Evolutionary conservation across 2,113 vertebrate species (phyloP).

Genomic region (Hippolais icterina): DNA sequence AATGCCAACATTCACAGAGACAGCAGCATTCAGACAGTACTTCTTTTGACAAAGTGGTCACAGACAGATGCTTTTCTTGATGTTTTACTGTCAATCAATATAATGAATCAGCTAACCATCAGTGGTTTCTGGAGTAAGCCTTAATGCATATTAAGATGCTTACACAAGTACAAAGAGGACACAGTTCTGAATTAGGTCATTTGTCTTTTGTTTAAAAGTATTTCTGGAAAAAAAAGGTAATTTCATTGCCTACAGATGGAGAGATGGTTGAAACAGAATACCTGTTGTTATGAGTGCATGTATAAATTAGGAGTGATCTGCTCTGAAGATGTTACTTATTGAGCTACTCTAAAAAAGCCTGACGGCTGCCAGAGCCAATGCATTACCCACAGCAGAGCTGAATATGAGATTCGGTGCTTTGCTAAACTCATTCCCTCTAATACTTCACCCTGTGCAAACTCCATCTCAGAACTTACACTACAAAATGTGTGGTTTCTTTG

Average conservation of each 20-base stretch:
- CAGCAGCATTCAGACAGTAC: not conserved
- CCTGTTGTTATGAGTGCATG: not conserved
- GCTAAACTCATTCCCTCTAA: not conserved
- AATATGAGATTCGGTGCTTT: not conserved
- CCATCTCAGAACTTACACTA: not conserved
- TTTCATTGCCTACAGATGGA: not conserved
- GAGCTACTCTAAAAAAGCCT: not conserved
- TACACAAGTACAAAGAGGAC: not conserved
- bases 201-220: not conserved
- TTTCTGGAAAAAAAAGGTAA: not conserved
- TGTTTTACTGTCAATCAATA: constrained; percentile 34
- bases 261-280: not conserved
- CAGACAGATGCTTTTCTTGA: constrained; percentile 12
- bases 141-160: not conserved
- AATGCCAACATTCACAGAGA: not conserved
- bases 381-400: not conserved
- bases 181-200: not conserved
- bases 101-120: constrained; percentile 22
- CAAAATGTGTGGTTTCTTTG: not conserved
- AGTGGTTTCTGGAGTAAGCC: not conserved
- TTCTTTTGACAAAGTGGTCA: not conserved
- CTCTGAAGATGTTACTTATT: not conserved
- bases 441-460: not conserved
- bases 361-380: not conserved
- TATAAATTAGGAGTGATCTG: not conserved